A percentile compares a stretch with the other conserved stretches of the same genome.
These are phyloP conservation scores for Sorex fumeus DNA, from an alignment of 2,113 vertebrate genomes.

Conservation along the genomic window DNA sequence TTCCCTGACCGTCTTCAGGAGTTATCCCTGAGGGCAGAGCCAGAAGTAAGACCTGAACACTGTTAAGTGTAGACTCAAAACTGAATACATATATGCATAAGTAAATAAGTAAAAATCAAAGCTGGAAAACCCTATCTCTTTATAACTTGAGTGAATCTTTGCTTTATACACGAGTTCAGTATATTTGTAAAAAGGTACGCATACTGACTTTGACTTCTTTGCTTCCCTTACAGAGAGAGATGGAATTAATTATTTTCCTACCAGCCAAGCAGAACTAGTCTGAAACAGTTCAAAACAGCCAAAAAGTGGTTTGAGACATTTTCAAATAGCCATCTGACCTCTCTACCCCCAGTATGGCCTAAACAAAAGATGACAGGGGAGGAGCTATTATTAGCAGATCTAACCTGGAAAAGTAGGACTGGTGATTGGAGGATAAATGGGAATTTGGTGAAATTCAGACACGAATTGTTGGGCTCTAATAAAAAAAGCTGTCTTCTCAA, in stretches of 20 bases:
- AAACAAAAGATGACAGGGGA: not conserved
- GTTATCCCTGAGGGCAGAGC: no score
- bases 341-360: not conserved
- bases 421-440: not conserved
- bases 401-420: not conserved
- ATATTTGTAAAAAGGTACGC: not conserved
- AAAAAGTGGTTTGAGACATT: not conserved
- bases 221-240: not conserved
- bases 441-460: not conserved
- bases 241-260: not conserved
- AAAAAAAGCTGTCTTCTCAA: not conserved
- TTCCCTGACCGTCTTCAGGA: no score
- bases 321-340: conserved; percentile 50
- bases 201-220: not conserved
- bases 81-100: no score
- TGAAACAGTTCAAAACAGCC: conserved; percentile 37
- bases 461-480: not conserved
- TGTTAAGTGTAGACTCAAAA: no score
- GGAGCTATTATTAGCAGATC: not conserved
- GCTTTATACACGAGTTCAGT: not conserved
- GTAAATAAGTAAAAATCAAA: no score
- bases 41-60: no score
- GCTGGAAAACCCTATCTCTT: not conserved
- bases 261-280: not conserved
- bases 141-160: not conserved